A percentile compares a stretch with the other conserved stretches of the same genome.
Conservation (phyloP, 2,888 invertebrate genomes). For the Leptarthrus brevirostris region DNA sequence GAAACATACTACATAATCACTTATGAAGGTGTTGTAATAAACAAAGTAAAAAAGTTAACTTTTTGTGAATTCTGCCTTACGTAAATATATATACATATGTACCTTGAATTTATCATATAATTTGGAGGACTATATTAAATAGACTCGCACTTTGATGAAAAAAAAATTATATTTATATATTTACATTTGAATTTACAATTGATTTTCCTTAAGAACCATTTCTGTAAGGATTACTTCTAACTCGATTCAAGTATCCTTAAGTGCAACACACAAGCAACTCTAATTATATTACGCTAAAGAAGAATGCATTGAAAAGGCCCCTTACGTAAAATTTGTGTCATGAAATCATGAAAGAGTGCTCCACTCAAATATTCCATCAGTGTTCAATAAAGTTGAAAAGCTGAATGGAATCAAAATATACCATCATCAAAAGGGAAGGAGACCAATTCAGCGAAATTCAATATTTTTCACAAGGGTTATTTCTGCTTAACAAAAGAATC, state of each 20-base stretch:
- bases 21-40: too few species aligned
- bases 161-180: too few species aligned
- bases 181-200: too few species aligned
- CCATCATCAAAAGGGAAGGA: background rate
- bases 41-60: too few species aligned
- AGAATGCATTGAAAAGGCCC: background rate
- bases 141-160: too few species aligned
- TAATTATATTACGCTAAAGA: background rate
- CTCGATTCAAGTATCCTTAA: background rate
- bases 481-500: conserved; percentile 22
- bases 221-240: background rate
- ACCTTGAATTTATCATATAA: too few species aligned
- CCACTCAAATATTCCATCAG: conserved; percentile 39
- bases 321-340: background rate
- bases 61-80: too few species aligned
- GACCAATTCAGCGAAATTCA: conserved; percentile 41
- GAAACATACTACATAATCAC: too few species aligned
- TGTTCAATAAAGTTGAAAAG: conserved; percentile 25
- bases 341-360: conserved; percentile 9
- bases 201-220: too few species aligned
- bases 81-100: too few species aligned
- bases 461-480: conserved; percentile 43
- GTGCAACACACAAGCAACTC: background rate
- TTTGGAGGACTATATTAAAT: too few species aligned
- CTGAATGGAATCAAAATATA: conserved; percentile 19